phyloP scores from a whole-genome alignment of 30 jellyfish, hydroid and myxozoan species.

The Chironex yamaguchii region DNA sequence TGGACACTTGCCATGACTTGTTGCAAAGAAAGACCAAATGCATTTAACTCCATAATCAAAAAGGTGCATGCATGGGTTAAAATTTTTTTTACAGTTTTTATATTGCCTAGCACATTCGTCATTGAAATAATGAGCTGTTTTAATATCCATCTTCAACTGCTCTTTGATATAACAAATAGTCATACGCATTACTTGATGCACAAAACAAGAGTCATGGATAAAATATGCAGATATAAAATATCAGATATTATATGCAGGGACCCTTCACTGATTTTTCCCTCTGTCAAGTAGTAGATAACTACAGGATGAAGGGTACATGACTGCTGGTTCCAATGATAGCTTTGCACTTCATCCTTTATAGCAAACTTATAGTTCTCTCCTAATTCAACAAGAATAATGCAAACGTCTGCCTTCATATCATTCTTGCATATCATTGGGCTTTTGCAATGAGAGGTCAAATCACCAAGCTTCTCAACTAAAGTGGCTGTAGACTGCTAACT shows the following conservation, averaged over 20 bases:
- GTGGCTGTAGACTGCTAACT: too few relatives aligned
- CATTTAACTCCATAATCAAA: background rate
- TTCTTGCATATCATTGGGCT: too few relatives aligned
- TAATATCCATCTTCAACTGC: background rate
- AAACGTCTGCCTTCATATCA: background rate
- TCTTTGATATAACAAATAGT: constrained; percentile 2
- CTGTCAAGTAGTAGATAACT: constrained; percentile 14
- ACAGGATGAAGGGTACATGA: constrained; percentile 50
- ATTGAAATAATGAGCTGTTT: background rate
- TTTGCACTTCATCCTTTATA: constrained; percentile 43
- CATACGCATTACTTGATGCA: background rate
- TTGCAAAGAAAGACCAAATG: background rate
- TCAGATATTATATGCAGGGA: constrained; percentile 64
- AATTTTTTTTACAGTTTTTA: constrained; percentile 14
- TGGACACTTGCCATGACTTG: too few relatives aligned
- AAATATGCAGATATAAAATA: constrained; percentile 60
- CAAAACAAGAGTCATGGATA: constrained; percentile 6
- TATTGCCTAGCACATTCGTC: constrained; percentile 72
- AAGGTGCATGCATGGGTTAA: background rate
- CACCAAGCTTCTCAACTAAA: too few relatives aligned
- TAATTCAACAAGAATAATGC: constrained; percentile 67
- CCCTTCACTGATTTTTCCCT: constrained; percentile 12
- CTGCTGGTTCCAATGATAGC: constrained; percentile 61
- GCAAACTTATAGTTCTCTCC: constrained; percentile 46
- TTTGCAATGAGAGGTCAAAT: too few relatives aligned